A percentile compares a stretch with the other conserved stretches of the same genome.
These are phyloP conservation scores for Phlogophora meticulosa DNA, from an alignment of 2,888 invertebrate species.

Conservation along the genomic window DNA sequence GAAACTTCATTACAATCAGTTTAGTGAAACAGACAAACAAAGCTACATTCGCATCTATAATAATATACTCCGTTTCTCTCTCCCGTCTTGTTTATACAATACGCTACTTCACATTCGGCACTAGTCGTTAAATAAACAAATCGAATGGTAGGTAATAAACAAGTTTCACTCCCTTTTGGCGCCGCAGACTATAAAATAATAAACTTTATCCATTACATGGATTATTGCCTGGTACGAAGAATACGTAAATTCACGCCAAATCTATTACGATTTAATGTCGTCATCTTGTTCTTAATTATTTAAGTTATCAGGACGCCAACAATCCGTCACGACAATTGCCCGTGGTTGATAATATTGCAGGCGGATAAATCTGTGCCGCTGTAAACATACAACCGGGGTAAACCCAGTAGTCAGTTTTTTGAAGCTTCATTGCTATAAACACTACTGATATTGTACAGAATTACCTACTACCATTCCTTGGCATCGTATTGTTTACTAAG, in stretches of 20 bases:
- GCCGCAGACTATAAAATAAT: slow-evolving; percentile 39
- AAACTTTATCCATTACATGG: slow-evolving; percentile 4
- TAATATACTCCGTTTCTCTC: too few species aligned
- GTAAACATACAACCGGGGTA: slow-evolving; percentile 5
- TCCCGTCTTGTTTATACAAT: slow-evolving; percentile 12
- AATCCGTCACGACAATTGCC: slow-evolving; percentile 39
- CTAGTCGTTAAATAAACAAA: slow-evolving; percentile 11
- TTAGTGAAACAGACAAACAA: too few species aligned
- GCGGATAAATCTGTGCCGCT: slow-evolving; percentile 18
- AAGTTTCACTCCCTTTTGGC: slow-evolving; percentile 20
- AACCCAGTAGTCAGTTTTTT: too few species aligned
- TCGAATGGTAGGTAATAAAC: slow-evolving; percentile 29
- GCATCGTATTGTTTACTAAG: too few species aligned
- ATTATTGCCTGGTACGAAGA: slow-evolving; percentile 4
- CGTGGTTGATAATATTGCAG: slow-evolving; percentile 44
- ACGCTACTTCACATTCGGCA: slow-evolving; percentile 3
- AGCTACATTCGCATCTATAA: too few species aligned
- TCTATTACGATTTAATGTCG: slow-evolving; percentile 3
- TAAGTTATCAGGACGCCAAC: slow-evolving; percentile 28
- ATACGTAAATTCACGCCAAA: not conserved
- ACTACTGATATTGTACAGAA: too few species aligned
- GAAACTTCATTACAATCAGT: too few species aligned
- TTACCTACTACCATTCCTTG: too few species aligned
- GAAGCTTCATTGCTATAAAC: too few species aligned
- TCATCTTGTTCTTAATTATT: slow-evolving; percentile 39